phyloP scores from a whole-genome alignment of 2,888 invertebrate species.

The Plebejus argus region DNA sequence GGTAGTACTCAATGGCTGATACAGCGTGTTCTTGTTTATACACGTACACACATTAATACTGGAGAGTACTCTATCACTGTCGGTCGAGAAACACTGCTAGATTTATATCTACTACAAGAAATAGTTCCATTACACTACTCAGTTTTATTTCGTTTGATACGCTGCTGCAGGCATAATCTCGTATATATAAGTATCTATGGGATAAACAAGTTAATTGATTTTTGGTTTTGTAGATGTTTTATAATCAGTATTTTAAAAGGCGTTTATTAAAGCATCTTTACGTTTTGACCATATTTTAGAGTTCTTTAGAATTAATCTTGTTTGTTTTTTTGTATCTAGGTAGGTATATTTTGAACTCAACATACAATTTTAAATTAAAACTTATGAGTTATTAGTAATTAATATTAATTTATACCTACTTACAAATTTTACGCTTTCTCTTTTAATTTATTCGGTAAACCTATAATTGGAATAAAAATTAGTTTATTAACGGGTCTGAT shows the following conservation, averaged over 20 bases:
- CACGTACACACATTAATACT: constrained; percentile 41
- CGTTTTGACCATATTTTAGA: background rate
- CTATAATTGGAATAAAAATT: background rate
- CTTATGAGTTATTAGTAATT: background rate
- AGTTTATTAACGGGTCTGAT: background rate
- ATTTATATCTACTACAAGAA: constrained; percentile 43
- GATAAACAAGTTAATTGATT: background rate
- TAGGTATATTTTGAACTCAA: background rate
- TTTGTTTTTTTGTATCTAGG: background rate
- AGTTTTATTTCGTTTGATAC: constrained; percentile 35
- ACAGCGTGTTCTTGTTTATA: constrained; percentile 40
- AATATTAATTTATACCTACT: background rate
- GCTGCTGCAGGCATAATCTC: constrained; percentile 4
- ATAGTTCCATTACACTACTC: constrained; percentile 41
- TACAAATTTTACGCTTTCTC: background rate
- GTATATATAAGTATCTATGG: background rate
- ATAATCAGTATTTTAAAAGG: background rate
- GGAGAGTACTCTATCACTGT: constrained; percentile 42
- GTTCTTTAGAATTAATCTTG: background rate
- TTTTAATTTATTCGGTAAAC: constrained; percentile 18
- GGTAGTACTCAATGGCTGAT: constrained; percentile 32
- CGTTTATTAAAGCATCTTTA: background rate
- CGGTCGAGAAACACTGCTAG: constrained; percentile 39
- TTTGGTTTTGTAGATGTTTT: background rate
- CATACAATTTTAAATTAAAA: background rate